Base-by-base conservation (phyloP, 2,888 invertebrate genomes). In the Drosophila kanekoi region DNA sequence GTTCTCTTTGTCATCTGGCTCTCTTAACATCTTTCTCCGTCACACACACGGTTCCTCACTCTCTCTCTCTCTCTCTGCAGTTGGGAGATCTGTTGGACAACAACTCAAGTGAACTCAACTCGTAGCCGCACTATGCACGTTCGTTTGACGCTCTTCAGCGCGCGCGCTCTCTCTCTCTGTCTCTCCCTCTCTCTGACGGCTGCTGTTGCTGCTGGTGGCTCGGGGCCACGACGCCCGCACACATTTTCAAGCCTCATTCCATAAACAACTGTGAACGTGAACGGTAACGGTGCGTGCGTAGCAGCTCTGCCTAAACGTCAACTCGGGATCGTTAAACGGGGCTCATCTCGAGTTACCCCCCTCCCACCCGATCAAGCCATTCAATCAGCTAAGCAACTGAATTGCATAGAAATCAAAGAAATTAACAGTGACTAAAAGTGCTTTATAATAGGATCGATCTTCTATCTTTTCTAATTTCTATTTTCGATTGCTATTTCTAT, bases 221-320 rank as follows among this genome's bases (percentile, higher is more conserved):
- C 79, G 74, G 75, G 74, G 76, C 76, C 76, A 79, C 69, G 56
- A 69, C 75, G 79, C 76, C 75, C 79, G 79, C 79, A 75, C 69
- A 61, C 76, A 68, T 62, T 68, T 57, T 40, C 76, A 76, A 69
- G 71, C 76, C 82, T 87, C 79, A 87, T 78, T 87, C 76, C 84
- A 81, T 69, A 73, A 81, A 80, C 84, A 77, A 82, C 89, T 87
- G 87, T 87, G 87, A 83, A 89, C 82, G 82, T 87, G 89, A 87
- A 77, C 84, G 81, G 81, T 81, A 81, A 81, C 84, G 87, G 81
- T 81, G 81, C 84, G 81, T 82, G 68, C 53, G 51, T 40, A 70
- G 40, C 48, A 20, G 59, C 33, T 54, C 37, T 37, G 37, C 2
- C 54, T 41, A 58, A 63, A 51, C 63, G 45, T 66, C 40, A 51